These are phyloP conservation scores for Phalloptychus januarius DNA, from an alignment of 2,797 vertebrate genomes.

Conservation along the genomic window DNA sequence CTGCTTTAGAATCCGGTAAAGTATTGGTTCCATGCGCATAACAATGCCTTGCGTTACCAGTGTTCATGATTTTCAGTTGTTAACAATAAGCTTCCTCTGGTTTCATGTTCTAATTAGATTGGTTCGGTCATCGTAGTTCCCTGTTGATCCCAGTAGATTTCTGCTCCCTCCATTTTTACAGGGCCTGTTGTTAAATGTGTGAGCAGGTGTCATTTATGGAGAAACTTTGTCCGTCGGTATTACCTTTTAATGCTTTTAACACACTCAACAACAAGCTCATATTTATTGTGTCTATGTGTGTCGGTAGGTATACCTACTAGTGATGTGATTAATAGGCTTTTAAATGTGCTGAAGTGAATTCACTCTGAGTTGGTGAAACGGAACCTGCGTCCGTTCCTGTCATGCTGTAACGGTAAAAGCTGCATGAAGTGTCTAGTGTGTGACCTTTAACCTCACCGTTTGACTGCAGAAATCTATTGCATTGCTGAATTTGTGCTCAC, in stretches of 20 bases:
- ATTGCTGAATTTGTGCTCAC: neutral
- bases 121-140: neutral
- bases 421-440: neutral
- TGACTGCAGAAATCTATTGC: neutral
- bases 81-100: neutral
- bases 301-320: conserved; percentile 6
- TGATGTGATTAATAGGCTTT: conserved; percentile 48
- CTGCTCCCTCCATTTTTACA: neutral
- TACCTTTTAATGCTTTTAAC: conserved; percentile 4
- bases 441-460: neutral
- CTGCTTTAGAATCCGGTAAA: neutral
- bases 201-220: conserved; percentile 1
- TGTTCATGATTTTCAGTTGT: neutral
- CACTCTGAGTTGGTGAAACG: neutral
- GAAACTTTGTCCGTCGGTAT: neutral
- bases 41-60: neutral
- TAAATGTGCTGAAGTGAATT: conserved; percentile 43
- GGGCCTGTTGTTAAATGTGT: neutral
- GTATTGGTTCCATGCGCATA: neutral
- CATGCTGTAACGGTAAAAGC: neutral
- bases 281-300: conserved; percentile 1
- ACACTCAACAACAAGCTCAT: conserved; percentile 13
- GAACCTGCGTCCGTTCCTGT: neutral
- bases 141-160: neutral
- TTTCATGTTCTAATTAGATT: neutral